Conservation (phyloP, 23 tunicate genomes). For the Halocynthia roretzi region DNA sequence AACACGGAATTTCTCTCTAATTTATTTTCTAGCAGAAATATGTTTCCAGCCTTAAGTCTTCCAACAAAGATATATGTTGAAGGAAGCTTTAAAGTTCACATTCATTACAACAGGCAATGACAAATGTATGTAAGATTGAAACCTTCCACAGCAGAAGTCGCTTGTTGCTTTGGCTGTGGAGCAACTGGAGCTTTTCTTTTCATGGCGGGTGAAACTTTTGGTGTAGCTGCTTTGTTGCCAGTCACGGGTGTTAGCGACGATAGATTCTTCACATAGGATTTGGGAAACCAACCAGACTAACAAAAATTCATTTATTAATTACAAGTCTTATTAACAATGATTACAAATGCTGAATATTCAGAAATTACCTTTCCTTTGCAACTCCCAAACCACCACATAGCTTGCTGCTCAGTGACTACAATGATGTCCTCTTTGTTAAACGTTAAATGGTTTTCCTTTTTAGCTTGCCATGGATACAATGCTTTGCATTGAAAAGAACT, state of each 20-base stretch:
- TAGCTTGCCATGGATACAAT: constrained; percentile 86
- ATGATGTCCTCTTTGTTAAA: constrained; percentile 87
- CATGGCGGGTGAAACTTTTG: constrained; percentile 50
- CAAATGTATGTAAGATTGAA: too few relatives aligned
- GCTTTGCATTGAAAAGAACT: constrained; percentile 40
- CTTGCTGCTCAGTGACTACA: constrained; percentile 82
- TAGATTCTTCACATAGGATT: constrained; percentile 70
- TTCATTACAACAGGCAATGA: too few relatives aligned
- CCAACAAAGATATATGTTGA: too few relatives aligned
- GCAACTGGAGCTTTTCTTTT: constrained; percentile 82
- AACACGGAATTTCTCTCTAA: too few relatives aligned
- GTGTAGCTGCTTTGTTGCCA: constrained; percentile 22
- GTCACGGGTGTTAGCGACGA: constrained; percentile 48
- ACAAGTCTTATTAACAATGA: too few relatives aligned
- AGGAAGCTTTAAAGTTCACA: too few relatives aligned
- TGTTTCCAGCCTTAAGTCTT: too few relatives aligned
- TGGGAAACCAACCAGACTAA: constrained; percentile 95
- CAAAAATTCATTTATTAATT: not conserved
- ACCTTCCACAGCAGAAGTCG: too few relatives aligned
- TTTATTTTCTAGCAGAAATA: too few relatives aligned
- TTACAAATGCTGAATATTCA: not conserved
- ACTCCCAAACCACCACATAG: constrained; percentile 96
- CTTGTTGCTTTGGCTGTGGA: constrained; percentile 14
- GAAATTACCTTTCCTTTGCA: constrained; percentile 69
- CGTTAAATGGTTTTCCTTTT: constrained; percentile 80